Evolutionary conservation across 2,797 vertebrate species (phyloP).

Genomic region (Naso thynnoides): DNA sequence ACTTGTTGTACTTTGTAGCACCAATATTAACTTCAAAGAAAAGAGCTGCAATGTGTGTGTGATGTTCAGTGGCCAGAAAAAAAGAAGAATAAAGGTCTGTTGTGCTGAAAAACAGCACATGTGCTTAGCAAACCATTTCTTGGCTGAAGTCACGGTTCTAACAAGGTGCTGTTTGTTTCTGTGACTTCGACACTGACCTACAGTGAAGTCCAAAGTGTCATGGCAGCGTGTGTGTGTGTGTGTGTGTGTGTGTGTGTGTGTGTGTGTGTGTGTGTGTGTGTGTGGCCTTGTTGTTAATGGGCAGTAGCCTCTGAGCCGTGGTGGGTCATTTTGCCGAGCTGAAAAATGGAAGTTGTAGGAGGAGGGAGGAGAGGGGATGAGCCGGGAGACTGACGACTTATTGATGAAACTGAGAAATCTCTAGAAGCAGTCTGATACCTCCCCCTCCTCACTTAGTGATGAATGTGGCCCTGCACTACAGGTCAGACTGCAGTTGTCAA

Average conservation of each 20-base stretch:
- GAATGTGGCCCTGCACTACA: slow-evolving; percentile 41
- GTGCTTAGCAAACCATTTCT: slow-evolving; percentile 25
- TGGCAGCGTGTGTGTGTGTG: slow-evolving; percentile 1
- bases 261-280: slow-evolving; percentile 22
- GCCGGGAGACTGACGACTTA: slow-evolving; percentile 69
- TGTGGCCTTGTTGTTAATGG: slow-evolving; percentile 30
- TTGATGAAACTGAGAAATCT: slow-evolving; percentile 78
- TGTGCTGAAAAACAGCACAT: slow-evolving; percentile 1
- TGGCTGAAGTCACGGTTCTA: slow-evolving; percentile 22
- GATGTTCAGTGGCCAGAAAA: slow-evolving; percentile 7
- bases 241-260: background rate
- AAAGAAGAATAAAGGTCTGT: slow-evolving; percentile 8
- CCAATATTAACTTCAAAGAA: slow-evolving; percentile 15
- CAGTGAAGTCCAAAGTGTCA: slow-evolving; percentile 24
- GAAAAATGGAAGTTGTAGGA: slow-evolving; percentile 52
- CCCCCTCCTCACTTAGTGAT: slow-evolving; percentile 71
- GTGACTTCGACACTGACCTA: slow-evolving; percentile 41
- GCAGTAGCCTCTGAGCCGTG: slow-evolving; percentile 34
- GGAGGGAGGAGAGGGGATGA: slow-evolving; percentile 56
- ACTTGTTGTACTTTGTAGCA: background rate
- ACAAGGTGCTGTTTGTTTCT: slow-evolving; percentile 35
- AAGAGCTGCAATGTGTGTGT: slow-evolving; percentile 4
- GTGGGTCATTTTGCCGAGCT: slow-evolving; percentile 51
- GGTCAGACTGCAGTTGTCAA: slow-evolving; percentile 34
- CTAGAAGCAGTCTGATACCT: slow-evolving; percentile 51